Evolutionary conservation across 2,888 invertebrate species (phyloP).

Genomic region (Steromphala cineraria): DNA sequence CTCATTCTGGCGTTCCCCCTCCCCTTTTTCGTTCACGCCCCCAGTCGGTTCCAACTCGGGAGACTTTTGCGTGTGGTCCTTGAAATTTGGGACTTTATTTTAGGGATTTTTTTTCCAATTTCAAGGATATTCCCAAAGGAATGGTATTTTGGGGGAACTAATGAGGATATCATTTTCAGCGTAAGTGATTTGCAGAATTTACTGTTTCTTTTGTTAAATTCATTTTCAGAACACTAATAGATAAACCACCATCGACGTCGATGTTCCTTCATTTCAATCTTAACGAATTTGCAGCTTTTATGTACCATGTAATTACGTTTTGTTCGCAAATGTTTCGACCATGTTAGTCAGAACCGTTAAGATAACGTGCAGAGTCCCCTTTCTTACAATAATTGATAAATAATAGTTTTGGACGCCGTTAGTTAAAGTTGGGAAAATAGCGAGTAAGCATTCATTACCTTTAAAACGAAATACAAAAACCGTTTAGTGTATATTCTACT

Average conservation of each 20-base stretch:
- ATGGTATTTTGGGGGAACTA: neutral
- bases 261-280: neutral
- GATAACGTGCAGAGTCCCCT: too few relatives aligned
- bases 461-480: too few relatives aligned
- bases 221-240: neutral
- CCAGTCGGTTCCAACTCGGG: neutral
- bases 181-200: neutral
- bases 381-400: too few relatives aligned
- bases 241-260: neutral
- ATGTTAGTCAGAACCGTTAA: too few relatives aligned
- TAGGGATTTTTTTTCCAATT: neutral
- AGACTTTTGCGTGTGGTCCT: constrained; percentile 10
- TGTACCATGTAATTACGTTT: too few relatives aligned
- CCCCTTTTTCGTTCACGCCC: neutral
- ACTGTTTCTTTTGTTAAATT: constrained; percentile 2
- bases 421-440: too few relatives aligned
- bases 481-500: too few relatives aligned
- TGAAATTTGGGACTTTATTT: neutral
- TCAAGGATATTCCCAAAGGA: neutral
- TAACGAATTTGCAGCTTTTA: neutral
- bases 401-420: too few relatives aligned
- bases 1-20: neutral
- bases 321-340: too few relatives aligned
- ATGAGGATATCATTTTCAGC: neutral
- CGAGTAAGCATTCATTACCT: too few relatives aligned